Evolutionary conservation across 2,797 vertebrate species (phyloP).

Genomic region (Girardinus metallicus): DNA sequence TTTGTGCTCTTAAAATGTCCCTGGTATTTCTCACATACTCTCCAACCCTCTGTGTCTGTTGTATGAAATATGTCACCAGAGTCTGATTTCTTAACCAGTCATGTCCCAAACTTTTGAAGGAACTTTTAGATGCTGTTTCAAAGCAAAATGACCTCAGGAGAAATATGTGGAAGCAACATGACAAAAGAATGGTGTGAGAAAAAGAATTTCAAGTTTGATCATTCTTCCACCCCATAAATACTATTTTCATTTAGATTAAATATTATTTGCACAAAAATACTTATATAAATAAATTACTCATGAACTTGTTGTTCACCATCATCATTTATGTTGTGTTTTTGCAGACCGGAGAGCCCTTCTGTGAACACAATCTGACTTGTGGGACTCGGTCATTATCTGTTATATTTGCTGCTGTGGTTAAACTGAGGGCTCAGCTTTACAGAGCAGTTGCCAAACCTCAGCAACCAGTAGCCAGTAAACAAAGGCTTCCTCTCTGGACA

Average conservation of each 20-base stretch:
- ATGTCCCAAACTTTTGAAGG: neutral
- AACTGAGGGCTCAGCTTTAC: neutral
- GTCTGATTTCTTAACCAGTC: neutral
- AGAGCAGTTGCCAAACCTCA: slow-evolving; percentile 10
- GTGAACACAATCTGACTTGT: slow-evolving; percentile 9
- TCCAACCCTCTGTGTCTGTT: neutral
- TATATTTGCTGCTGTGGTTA: slow-evolving; percentile 9
- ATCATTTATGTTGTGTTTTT: neutral
- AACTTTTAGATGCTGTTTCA: neutral
- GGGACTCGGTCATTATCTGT: slow-evolving; percentile 2
- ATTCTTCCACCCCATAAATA: neutral
- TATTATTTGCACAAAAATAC: neutral
- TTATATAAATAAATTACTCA: neutral
- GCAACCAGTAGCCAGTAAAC: slow-evolving; percentile 11
- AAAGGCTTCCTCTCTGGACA: slow-evolving; percentile 8
- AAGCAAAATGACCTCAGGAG: neutral
- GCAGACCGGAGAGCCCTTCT: neutral
- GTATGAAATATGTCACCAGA: neutral
- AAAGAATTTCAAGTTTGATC: neutral
- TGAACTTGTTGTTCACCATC: neutral
- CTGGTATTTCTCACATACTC: neutral
- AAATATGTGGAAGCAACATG: neutral
- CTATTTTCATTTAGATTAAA: neutral
- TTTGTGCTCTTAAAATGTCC: neutral
- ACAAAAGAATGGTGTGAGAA: neutral